Evolutionary conservation across 2,888 invertebrate genomes (phyloP), one percentile per base, ranked within the genome.

Genomic region (Desoria tigrina): DNA sequence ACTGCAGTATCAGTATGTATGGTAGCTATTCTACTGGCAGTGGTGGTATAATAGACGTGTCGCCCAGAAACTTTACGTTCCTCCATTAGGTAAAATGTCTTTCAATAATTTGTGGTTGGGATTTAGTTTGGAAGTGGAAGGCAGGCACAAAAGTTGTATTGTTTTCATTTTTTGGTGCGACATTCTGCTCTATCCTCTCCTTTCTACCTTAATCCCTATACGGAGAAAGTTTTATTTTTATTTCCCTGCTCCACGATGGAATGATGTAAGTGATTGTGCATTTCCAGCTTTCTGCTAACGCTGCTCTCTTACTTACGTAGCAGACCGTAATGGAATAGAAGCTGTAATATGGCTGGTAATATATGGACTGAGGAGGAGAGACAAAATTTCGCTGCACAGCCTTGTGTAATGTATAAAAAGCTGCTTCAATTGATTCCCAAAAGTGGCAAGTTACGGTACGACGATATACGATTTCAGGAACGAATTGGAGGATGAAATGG

Each of bases 111-210:
- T 58, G 58, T 58, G 58, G 58, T 58, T 42, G 58, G 58, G 58
- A 58, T 58, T 58, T 45, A 27, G 42, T 16, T n/a, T 23, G 57
- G 23, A 42, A 57, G 58, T 42, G 28, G 58, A 18, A 58, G 27
- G 49, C 26, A 42, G 58, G 39, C 45, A 58, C 42, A 58, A 58
- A 58, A 58, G 58, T 58, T 58, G 49, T 42, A 42, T 54, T 53
- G 53, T 54, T 53, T 53, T 54, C 61, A 42, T 61, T 50, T 61
- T 61, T 61, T 60, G 60, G 60, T 60, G 60, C 45, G 42, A 60
- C 32, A 24, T 49, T 45, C 60, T 28, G n/a, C 32, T 50, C 28
- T 60, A 4, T 32, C 32, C 32, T 32, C 32, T 32, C 60, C 49
- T 60, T 23, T 51, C 51, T 16, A 9, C 26, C 51, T 21, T 26